A percentile compares a stretch with the other conserved stretches of the same genome.
phyloP scores from a whole-genome alignment of 2,888 invertebrate species.

The Cremastobaeus sp. region DNA sequence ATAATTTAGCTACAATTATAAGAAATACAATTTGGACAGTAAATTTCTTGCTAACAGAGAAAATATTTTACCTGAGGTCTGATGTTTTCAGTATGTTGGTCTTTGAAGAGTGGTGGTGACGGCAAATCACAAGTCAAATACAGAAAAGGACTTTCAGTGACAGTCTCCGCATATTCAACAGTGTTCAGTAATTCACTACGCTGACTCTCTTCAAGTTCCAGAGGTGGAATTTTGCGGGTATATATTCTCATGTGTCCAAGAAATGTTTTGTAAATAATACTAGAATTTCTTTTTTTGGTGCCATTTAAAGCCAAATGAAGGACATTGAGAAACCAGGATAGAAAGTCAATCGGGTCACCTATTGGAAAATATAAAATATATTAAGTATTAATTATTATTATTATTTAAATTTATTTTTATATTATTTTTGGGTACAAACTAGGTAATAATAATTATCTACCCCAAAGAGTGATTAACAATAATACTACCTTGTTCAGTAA shows the following conservation, averaged over 20 bases:
- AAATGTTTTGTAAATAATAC: constrained; percentile 97
- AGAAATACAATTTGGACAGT: not conserved
- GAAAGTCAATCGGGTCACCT: constrained; percentile 98
- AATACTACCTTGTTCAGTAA: constrained; percentile 93
- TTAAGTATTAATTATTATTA: not conserved
- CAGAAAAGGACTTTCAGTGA: constrained; percentile 94
- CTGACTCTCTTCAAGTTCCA: constrained; percentile 93
- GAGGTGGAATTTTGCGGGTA: constrained; percentile 94
- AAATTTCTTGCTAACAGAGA: not conserved
- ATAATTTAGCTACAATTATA: not conserved
- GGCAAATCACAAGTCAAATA: constrained; percentile 99
- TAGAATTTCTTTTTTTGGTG: constrained; percentile 90
- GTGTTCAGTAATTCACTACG: constrained; percentile 87
- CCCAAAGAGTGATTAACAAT: no score
- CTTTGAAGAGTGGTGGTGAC: constrained; percentile 97
- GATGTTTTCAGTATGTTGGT: constrained; percentile 98
- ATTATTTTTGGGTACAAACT: no score
- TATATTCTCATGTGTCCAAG: constrained; percentile 93
- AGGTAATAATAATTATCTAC: no score
- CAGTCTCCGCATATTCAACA: constrained; percentile 91
- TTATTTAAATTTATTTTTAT: no score
- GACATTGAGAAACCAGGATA: constrained; percentile 99
- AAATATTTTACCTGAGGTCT: constrained; percentile 90
- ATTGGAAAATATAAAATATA: constrained; percentile 56
- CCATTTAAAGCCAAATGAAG: constrained; percentile 96